Conservation (phyloP, 2,797 vertebrate genomes). For the Chloroceryle inda region DNA sequence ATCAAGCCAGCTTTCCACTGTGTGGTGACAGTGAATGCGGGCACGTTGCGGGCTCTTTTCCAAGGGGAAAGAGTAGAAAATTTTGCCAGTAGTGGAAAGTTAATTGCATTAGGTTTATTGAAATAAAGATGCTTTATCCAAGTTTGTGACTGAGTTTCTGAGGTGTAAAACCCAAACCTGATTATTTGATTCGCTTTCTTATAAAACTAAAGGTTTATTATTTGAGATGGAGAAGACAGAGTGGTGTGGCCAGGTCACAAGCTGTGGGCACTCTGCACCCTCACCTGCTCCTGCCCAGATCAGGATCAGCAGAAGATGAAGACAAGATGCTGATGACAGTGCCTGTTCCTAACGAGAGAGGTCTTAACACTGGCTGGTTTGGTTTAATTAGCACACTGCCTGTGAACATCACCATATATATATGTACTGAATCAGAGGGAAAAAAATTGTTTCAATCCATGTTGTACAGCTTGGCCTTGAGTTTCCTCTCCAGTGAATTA, state of each 20-base stretch:
- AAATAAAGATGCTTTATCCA: constrained; percentile 57
- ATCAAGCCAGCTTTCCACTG: constrained; percentile 39
- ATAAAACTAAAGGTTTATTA: constrained; percentile 17
- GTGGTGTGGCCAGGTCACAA: fast-evolving
- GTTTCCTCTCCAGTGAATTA: constrained; percentile 23
- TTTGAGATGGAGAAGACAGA: neutral
- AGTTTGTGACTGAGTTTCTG: constrained; percentile 12
- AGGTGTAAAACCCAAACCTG: neutral
- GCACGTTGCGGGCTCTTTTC: neutral
- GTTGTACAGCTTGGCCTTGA: neutral
- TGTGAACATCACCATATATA: fast-evolving
- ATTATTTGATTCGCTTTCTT: constrained; percentile 12
- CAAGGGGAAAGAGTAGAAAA: neutral
- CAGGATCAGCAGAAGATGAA: neutral
- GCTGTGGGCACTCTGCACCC: fast-evolving
- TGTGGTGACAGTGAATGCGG: neutral
- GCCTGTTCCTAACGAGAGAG: neutral
- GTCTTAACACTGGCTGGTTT: fast-evolving
- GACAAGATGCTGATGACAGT: fast-evolving
- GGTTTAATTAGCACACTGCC: neutral
- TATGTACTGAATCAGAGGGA: no score
- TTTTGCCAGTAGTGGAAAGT: neutral
- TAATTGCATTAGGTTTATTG: constrained; percentile 45
- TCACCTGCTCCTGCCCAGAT: neutral
- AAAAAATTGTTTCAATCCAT: neutral